Evolutionary conservation across 2,888 invertebrate species (phyloP).

Genomic region (Syrista parreyssii): DNA sequence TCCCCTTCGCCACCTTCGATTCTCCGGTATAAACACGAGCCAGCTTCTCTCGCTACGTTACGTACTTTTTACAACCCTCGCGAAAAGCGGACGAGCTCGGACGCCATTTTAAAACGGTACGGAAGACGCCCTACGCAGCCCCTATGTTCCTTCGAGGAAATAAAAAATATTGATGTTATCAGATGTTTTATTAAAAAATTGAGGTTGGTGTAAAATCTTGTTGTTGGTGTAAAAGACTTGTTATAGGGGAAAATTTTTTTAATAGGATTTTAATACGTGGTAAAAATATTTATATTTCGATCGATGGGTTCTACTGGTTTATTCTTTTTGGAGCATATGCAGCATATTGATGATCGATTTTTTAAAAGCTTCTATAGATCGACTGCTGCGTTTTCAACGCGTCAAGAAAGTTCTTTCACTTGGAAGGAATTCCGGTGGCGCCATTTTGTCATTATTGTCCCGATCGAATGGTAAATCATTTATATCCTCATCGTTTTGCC

Average conservation of each 20-base stretch:
- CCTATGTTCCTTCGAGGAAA: neutral
- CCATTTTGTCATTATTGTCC: slow-evolving; percentile 61
- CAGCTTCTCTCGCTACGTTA: neutral
- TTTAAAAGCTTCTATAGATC: neutral
- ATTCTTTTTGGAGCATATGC: neutral
- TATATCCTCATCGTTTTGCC: slow-evolving; percentile 39
- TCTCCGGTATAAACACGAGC: neutral
- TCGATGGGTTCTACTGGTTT: neutral
- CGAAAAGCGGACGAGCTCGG: neutral
- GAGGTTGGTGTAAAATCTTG: neutral
- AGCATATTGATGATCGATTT: neutral
- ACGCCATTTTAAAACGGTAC: neutral
- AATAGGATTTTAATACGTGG: no score
- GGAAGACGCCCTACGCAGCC: neutral
- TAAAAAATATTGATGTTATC: neutral
- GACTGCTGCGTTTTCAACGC: neutral
- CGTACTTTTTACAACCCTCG: neutral
- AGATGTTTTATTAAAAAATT: neutral
- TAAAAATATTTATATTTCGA: neutral
- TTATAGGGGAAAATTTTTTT: neutral
- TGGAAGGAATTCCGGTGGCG: slow-evolving; percentile 29
- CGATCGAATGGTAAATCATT: slow-evolving; percentile 56
- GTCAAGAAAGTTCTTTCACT: neutral
- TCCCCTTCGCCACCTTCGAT: slow-evolving; percentile 2
- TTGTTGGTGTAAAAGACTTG: no score